phyloP scores from a whole-genome alignment of 2,888 invertebrate species.

The Macaria notata region DNA sequence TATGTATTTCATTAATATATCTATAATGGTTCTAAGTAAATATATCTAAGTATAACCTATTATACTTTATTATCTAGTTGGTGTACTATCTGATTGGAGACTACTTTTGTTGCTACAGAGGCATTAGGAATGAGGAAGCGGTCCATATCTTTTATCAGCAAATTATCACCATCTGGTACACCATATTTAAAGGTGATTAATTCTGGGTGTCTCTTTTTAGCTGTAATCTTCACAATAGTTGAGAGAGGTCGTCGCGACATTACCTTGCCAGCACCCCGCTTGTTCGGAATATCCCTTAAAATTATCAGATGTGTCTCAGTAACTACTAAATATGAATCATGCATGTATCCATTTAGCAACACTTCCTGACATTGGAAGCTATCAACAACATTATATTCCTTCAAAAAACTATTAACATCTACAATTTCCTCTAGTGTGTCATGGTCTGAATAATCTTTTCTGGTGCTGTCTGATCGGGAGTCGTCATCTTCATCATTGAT shows the following conservation, averaged over 20 bases:
- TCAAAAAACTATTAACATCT: slow-evolving; percentile 90
- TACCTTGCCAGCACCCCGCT: slow-evolving; percentile 91
- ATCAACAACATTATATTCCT: slow-evolving; percentile 91
- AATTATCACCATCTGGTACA: slow-evolving; percentile 89
- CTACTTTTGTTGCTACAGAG: slow-evolving; percentile 92
- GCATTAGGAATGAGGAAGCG: slow-evolving; percentile 96
- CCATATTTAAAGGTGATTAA: slow-evolving; percentile 99
- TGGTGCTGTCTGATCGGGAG: slow-evolving; percentile 54
- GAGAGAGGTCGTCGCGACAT: slow-evolving; percentile 94
- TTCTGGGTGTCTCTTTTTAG: slow-evolving; percentile 96
- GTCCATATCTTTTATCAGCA: slow-evolving; percentile 94
- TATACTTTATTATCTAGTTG: slow-evolving; percentile 52
- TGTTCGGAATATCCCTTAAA: slow-evolving; percentile 89
- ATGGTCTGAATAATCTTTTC: slow-evolving; percentile 74
- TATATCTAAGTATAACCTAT: no score
- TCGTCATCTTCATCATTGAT: slow-evolving; percentile 91
- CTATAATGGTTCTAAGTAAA: no score
- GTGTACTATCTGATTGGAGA: slow-evolving; percentile 91
- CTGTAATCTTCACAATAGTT: slow-evolving; percentile 98
- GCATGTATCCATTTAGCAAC: slow-evolving; percentile 93
- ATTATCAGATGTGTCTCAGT: slow-evolving; percentile 94
- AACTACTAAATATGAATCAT: slow-evolving; percentile 93
- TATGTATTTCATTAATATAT: no score
- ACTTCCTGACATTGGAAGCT: slow-evolving; percentile 97
- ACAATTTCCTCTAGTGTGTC: slow-evolving; percentile 89